Percentiles rank a stretch among this genome's conserved stretches.
phyloP scores from a whole-genome alignment of 2,113 vertebrate genomes.

The Lophochroa leadbeateri region DNA sequence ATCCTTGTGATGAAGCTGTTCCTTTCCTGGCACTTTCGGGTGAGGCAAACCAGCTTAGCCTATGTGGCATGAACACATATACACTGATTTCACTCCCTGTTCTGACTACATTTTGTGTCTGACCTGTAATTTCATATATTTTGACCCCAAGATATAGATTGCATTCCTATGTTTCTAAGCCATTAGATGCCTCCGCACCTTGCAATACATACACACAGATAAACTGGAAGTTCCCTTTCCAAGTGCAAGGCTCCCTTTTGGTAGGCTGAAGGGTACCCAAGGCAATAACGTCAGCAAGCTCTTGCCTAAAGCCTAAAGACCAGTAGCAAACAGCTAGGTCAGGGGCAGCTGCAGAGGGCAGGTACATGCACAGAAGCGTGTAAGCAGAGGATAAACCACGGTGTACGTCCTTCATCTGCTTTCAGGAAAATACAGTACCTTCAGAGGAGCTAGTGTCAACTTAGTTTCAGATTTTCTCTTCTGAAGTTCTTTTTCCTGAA shows the following conservation, averaged over 20 bases:
- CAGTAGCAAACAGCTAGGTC: not conserved
- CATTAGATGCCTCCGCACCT: not conserved
- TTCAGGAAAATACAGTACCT: slow-evolving; percentile 65
- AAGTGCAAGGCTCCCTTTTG: not conserved
- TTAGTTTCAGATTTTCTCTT: slow-evolving; percentile 62
- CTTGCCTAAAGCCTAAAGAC: not conserved
- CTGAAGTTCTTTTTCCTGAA: slow-evolving; percentile 77
- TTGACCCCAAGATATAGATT: not conserved
- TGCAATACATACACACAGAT: accelerated
- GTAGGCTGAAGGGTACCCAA: not conserved
- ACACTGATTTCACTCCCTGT: not conserved
- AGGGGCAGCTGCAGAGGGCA: not conserved
- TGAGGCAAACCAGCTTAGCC: slow-evolving; percentile 78
- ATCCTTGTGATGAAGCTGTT: slow-evolving; percentile 76
- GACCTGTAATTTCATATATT: not conserved
- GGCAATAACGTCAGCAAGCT: not conserved
- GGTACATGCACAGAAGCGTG: not conserved
- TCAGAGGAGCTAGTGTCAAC: slow-evolving; percentile 75
- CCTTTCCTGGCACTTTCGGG: slow-evolving; percentile 81
- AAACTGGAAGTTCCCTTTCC: not conserved
- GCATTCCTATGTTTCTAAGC: not conserved
- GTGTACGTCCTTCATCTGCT: not conserved
- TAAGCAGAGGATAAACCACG: not conserved
- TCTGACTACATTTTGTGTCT: not conserved
- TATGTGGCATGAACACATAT: not conserved